phyloP scores from a whole-genome alignment of 2,797 vertebrate genomes.

The Lepus townsendii region DNA sequence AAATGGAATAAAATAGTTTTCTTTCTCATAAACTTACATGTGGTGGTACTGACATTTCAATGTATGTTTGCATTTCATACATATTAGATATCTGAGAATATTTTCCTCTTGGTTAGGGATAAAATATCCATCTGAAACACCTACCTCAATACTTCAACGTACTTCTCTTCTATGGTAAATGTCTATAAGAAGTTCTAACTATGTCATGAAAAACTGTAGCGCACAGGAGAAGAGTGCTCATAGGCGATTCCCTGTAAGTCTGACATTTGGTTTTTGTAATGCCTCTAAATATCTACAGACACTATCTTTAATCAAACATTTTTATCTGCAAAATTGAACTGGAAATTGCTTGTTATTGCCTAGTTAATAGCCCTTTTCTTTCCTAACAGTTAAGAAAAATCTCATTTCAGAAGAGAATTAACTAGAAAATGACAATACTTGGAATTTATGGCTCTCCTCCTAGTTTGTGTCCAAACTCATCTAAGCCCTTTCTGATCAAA shows the following conservation, averaged over 20 bases:
- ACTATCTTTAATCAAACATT: constrained; percentile 80
- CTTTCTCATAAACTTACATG: background rate
- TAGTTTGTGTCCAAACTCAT: constrained; percentile 54
- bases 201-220: background rate
- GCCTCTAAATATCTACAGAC: constrained; percentile 74
- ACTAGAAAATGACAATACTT: constrained; percentile 73
- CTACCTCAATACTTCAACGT: background rate
- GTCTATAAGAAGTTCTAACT: constrained; percentile 37
- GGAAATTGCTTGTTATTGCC: constrained; percentile 79
- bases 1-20: background rate
- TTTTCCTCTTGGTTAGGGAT: background rate
- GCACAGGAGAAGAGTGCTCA: background rate
- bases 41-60: background rate
- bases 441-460: constrained; percentile 64
- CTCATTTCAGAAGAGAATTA: constrained; percentile 76
- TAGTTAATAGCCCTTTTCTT: constrained; percentile 76
- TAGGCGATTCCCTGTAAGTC: constrained; percentile 26
- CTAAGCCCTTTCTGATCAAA: constrained; percentile 55
- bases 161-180: background rate
- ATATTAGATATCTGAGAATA: background rate
- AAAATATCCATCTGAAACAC: constrained; percentile 26
- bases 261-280: constrained; percentile 64
- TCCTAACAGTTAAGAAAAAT: constrained; percentile 71
- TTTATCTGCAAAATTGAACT: constrained; percentile 79
- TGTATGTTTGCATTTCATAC: background rate